Percentiles rank a stretch among this genome's conserved stretches.
Conservation (phyloP, 2,113 vertebrate genomes). For the Pachycephala philippinensis region DNA sequence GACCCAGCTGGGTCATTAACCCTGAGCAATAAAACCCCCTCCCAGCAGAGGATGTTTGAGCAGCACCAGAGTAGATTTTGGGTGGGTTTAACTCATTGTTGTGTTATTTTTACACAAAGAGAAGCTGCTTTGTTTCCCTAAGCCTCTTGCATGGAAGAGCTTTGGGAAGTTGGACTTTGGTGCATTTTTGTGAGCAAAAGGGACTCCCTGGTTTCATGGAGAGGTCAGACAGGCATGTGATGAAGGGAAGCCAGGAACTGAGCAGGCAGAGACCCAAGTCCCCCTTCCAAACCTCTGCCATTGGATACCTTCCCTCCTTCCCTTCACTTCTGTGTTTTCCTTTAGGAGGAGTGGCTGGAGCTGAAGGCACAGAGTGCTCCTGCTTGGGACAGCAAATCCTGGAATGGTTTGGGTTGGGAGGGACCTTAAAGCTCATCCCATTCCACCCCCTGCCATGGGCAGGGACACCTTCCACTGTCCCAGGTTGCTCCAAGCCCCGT, state of each 20-base stretch:
- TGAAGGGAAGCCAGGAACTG: neutral
- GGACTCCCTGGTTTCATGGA: neutral
- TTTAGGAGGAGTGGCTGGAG: neutral
- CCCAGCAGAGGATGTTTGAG: neutral
- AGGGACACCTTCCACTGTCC: neutral
- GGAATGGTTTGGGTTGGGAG: neutral
- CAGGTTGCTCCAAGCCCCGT: fast-evolving
- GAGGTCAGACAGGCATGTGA: neutral
- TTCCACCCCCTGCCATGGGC: neutral
- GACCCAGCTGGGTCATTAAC: neutral
- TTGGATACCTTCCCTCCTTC: neutral
- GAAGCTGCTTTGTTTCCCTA: neutral
- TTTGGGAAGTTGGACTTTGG: neutral
- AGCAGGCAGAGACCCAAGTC: neutral
- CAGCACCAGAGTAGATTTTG: neutral
- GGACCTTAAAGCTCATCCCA: neutral
- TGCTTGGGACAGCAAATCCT: neutral
- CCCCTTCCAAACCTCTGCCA: neutral
- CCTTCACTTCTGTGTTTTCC: neutral
- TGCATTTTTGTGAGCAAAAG: neutral
- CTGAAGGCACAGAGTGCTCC: neutral
- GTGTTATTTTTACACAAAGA: neutral
- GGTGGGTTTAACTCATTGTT: neutral
- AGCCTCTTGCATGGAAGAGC: neutral
- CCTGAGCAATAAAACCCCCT: neutral